Percentiles rank a stretch among this genome's conserved stretches.
These are phyloP conservation scores for Scaptomyza montana DNA, from an alignment of 1,140 invertebrate species.

Conservation along the genomic window DNA sequence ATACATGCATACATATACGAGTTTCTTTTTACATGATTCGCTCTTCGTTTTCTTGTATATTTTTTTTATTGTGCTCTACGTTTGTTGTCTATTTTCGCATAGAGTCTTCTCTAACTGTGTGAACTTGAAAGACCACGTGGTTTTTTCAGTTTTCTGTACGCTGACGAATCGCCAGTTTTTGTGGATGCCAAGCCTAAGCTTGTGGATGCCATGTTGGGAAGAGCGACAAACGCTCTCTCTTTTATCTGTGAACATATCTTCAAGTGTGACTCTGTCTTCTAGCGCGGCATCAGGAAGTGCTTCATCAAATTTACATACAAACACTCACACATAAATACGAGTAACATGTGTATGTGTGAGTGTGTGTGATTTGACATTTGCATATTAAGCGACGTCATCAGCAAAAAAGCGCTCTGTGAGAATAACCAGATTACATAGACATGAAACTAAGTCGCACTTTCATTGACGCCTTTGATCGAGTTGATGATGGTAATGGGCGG, in stretches of 20 bases:
- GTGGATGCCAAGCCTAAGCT: neutral
- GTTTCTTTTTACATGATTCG: constrained; percentile 26
- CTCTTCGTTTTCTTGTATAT: constrained; percentile 45
- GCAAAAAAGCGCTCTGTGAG: constrained; percentile 5
- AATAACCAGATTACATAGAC: constrained; percentile 30
- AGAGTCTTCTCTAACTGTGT: constrained; percentile 52
- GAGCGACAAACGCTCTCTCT: constrained; percentile 36
- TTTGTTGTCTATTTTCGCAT: constrained; percentile 57
- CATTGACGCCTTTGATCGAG: constrained; percentile 37
- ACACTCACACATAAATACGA: constrained; percentile 9
- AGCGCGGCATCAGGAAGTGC: constrained; percentile 69
- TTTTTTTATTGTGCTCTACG: constrained; percentile 65
- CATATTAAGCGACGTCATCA: constrained; percentile 55
- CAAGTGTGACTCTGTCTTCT: constrained; percentile 33
- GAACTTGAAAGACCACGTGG: constrained; percentile 78
- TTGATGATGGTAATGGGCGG: neutral
- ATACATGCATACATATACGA: neutral
- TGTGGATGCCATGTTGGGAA: constrained; percentile 18
- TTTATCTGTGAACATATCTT: constrained; percentile 45
- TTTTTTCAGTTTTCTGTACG: constrained; percentile 40
- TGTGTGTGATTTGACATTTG: constrained; percentile 40
- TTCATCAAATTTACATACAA: constrained; percentile 72
- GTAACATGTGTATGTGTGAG: constrained; percentile 6
- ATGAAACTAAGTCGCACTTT: constrained; percentile 70
- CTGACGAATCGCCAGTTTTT: constrained; percentile 34